Evolutionary conservation across 2,888 invertebrate genomes (phyloP), one percentile per base, ranked within the genome.

Genomic region (Amphipyra tragopoginis): DNA sequence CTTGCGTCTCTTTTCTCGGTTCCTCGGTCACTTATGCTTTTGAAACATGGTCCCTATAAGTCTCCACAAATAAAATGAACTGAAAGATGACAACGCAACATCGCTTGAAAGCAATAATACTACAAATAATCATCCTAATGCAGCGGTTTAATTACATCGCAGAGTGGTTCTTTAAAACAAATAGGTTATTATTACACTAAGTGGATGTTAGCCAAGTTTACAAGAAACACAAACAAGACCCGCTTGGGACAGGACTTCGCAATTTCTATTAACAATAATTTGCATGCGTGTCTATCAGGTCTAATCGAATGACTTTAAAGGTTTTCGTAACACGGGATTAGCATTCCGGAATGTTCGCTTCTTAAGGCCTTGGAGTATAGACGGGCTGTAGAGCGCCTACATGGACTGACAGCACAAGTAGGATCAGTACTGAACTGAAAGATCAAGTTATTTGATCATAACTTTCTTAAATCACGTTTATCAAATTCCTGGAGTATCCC

Each of bases 211-310:
- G 36, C 43, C 8, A 75, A 63, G 53, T 70, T 45, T 61, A 56
- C 54, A 53, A 65, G 52, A 65, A 65, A 64, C 40, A 3, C 42
- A 61, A 43, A 52, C 61, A 63, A 64, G 66, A 55, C 56, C 61
- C 42, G 49, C 42, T 33, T 11, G 33, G 40, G 26, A 68, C 62
- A 62, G 34, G 55, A 61, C 65, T 61, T 70, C 73, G 75, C 75
- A 75, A 81, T 79, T 73, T 77, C 80, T 77, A 82, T 79, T 77
- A 79, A 69, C 56, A 72, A 82, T 77, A 72, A 82, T 82, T 83
- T 82, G 75, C 80, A 82, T 82, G 75, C 77, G 71, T 73, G 74
- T 68, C 73, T 75, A 59, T 71, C 61, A 61, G 59, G 36, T 51
- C 40, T 68, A 62, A 66, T 65, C 56, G 51, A 63, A 58, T 57